A percentile compares a stretch with the other conserved stretches of the same genome.
Evolutionary conservation across 2,888 invertebrate species (phyloP).

Genomic region (Cerastis leucographa): DNA sequence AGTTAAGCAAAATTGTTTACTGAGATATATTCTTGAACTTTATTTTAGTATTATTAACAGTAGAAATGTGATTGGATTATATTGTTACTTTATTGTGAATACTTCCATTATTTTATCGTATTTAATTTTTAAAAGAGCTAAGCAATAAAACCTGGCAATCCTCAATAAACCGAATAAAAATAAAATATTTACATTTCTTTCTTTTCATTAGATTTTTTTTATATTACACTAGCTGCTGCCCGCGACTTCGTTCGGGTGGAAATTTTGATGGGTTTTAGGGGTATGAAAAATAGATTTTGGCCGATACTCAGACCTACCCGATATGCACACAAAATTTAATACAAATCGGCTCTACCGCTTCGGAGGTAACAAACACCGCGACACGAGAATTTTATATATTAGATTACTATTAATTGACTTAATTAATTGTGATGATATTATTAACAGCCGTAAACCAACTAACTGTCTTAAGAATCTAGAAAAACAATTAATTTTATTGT

Average conservation of each 20-base stretch:
- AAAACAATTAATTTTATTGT: neutral
- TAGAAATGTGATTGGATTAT: neutral
- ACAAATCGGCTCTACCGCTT: too few relatives aligned
- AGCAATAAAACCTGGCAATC: neutral
- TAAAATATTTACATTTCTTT: neutral
- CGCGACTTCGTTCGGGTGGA: too few relatives aligned
- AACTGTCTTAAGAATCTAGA: neutral
- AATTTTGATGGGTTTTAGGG: too few relatives aligned
- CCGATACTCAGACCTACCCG: too few relatives aligned
- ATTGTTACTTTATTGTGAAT: neutral
- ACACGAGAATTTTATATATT: too few relatives aligned
- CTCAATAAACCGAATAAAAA: neutral
- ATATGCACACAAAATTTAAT: too few relatives aligned
- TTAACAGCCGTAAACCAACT: neutral
- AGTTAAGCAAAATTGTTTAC: slow-evolving; percentile 22
- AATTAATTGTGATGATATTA: neutral
- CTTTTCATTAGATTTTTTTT: neutral
- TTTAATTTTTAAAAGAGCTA: neutral
- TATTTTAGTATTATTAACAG: neutral
- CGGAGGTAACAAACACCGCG: too few relatives aligned
- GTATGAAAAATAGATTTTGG: too few relatives aligned
- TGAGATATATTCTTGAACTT: neutral
- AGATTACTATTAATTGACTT: neutral
- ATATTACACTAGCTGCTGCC: too few relatives aligned
- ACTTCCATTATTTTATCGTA: neutral